Evolutionary conservation across 2,797 vertebrate genomes (phyloP), one percentile per base, ranked within the genome.

Genomic region (Botia almorhae): DNA sequence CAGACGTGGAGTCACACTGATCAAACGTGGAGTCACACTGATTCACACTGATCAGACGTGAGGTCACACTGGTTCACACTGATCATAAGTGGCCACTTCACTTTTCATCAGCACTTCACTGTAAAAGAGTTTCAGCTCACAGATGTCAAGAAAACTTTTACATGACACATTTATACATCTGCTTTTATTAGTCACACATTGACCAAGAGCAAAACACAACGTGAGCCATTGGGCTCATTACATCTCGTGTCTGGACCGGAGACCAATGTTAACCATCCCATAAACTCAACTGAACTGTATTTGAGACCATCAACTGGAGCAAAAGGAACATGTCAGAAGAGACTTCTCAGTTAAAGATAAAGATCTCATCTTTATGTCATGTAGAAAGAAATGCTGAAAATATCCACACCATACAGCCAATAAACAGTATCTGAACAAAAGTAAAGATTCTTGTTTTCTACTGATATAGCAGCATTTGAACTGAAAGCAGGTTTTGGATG

Each of bases 281-380:
- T 67, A 26, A 60, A 58, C 48, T 69, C 53, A 58, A 58, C 2
- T 55, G 17, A 55, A n/a, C n/a, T 7, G 53, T n/a, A 19, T 55
- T 55, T n/a, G 29, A 67, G 14, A 56, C 14, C 61, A 56, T 67
- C 63, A 67, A 39, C 61, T 55, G 29, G 26, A 71, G n/a, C 12
- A 12, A 63, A 36, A 50, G 55, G 8, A 68, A 51, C 19, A 50
- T 36, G 46, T 23, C n/a, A 46, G 39, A 53, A 39, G 39, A 39
- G 39, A 23, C 16, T 12, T 21, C 33, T 17, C 8, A 26, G n/a
- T 23, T 26, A 19, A 12, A 0, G 29, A 63, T 7, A 63, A 63
- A 63, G 26, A 63, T 1, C 29, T 13, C 3, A 29, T 56, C 53
- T 58, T 58, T 3, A 23, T 58, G 23, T 26, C 14, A 50, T 3